Evolutionary conservation across 2,888 invertebrate species (phyloP).

Genomic region (Caenorhabditis sp.): DNA sequence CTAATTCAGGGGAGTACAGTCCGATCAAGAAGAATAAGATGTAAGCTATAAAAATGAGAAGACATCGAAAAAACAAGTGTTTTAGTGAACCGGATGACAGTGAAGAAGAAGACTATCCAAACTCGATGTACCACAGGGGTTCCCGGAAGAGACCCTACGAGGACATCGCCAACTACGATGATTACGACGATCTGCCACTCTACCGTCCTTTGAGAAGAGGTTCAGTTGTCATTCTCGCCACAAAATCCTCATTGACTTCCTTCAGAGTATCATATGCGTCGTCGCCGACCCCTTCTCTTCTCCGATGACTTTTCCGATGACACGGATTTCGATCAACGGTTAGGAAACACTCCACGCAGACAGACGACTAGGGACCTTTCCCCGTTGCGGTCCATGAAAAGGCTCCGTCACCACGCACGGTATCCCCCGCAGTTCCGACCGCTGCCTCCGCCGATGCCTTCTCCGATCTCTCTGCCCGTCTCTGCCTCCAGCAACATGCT

Average conservation of each 20-base stretch:
- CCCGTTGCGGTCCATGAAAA: conserved; percentile 32
- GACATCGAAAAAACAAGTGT: background rate
- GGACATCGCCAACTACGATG: conserved; percentile 38
- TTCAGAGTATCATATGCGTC: conserved; percentile 46
- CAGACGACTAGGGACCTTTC: conserved; percentile 41
- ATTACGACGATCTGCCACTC: conserved; percentile 42
- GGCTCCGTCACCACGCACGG: conserved; percentile 21
- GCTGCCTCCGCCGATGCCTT: conserved; percentile 8
- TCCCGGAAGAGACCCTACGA: conserved; percentile 43
- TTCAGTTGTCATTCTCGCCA: background rate
- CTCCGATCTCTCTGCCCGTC: conserved; percentile 24
- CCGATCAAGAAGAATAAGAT: conserved; percentile 29
- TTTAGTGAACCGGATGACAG: conserved; percentile 24
- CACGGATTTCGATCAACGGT: conserved; percentile 15
- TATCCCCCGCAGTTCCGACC: conserved; percentile 8
- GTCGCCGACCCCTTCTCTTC: conserved; percentile 37
- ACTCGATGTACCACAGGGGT: conserved; percentile 31
- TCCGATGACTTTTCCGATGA: conserved; percentile 38
- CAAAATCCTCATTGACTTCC: background rate
- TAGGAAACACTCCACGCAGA: conserved; percentile 12
- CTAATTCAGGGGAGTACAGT: conserved; percentile 19
- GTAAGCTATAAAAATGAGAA: background rate
- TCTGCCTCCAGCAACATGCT: conserved; percentile 33
- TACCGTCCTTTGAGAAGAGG: conserved; percentile 44
- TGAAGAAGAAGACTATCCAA: conserved; percentile 32